phyloP scores from a whole-genome alignment of 64 coral and sea anemone species.

The Porites australiensis region DNA sequence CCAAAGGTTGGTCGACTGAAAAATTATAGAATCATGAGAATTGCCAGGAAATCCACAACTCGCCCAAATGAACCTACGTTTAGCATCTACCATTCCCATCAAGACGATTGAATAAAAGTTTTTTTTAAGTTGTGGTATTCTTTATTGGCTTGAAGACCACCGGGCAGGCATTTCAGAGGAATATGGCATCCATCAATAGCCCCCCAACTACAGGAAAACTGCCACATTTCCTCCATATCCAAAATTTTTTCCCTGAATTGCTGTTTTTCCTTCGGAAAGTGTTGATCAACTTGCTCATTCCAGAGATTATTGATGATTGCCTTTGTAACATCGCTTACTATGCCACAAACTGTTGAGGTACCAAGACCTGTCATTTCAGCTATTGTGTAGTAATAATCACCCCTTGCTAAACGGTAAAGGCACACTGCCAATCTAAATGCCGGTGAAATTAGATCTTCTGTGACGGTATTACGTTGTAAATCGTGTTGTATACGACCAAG shows the following conservation, averaged over 20 bases:
- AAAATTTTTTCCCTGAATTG: constrained; percentile 37
- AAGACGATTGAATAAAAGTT: too few species aligned
- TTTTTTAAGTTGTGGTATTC: too few species aligned
- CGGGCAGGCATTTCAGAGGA: too few species aligned
- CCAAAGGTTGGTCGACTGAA: too few species aligned
- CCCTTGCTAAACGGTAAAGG: constrained; percentile 27
- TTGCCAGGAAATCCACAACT: constrained; percentile 56
- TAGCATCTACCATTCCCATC: constrained; percentile 60
- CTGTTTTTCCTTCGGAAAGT: constrained; percentile 1
- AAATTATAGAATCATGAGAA: constrained; percentile 44
- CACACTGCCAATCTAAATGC: background rate
- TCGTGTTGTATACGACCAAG: too few species aligned
- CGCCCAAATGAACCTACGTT: constrained; percentile 38
- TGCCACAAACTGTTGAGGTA: constrained; percentile 24
- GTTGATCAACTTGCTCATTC: background rate
- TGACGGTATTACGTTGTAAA: too few species aligned
- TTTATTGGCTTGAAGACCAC: too few species aligned
- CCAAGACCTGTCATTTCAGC: constrained; percentile 34
- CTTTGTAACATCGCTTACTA: constrained; percentile 23
- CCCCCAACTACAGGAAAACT: constrained; percentile 49
- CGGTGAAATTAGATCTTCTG: constrained; percentile 39
- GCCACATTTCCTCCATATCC: constrained; percentile 55
- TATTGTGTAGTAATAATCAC: constrained; percentile 52
- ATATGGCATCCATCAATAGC: constrained; percentile 59
- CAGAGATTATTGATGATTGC: constrained; percentile 32